phyloP scores from a whole-genome alignment of 53 echinoderm and acorn worm genomes.

The Arbacia lixula region DNA sequence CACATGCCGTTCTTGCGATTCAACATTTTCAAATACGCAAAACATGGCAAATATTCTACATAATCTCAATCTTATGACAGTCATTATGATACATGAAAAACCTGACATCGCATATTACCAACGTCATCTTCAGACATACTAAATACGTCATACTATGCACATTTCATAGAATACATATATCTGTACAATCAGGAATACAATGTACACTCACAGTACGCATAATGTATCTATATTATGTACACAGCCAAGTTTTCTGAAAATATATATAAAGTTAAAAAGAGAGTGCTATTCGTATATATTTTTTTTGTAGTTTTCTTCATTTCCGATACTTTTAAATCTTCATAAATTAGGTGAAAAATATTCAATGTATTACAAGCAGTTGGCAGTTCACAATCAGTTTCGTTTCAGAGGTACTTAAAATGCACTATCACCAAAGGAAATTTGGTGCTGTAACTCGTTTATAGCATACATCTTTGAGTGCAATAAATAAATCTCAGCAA shows the following conservation, averaged over 20 bases:
- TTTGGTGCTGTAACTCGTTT: no score
- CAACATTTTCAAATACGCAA: no score
- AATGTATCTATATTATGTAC: conserved; percentile 25
- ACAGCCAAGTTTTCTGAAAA: conserved; percentile 8
- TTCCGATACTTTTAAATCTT: not conserved
- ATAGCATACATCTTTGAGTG: no score
- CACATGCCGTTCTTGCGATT: not conserved
- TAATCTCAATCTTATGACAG: no score
- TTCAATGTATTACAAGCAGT: not conserved
- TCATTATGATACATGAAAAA: no score
- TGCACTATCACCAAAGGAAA: no score
- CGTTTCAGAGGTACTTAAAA: no score
- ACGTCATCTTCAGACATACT: no score
- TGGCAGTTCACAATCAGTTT: conserved; percentile 32
- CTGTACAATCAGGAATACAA: conserved; percentile 27
- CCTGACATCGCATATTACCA: no score
- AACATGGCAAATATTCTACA: no score
- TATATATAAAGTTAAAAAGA: conserved; percentile 48
- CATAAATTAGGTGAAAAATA: conserved; percentile 23
- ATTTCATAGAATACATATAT: conserved; percentile 30
- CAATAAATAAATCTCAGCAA: no score
- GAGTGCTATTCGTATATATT: not conserved
- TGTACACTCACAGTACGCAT: conserved; percentile 11
- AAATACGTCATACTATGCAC: not conserved
- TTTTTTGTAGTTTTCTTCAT: not conserved